Conservation (phyloP, 2,888 invertebrate genomes). For the Ptycholaimellus sp. region DNA sequence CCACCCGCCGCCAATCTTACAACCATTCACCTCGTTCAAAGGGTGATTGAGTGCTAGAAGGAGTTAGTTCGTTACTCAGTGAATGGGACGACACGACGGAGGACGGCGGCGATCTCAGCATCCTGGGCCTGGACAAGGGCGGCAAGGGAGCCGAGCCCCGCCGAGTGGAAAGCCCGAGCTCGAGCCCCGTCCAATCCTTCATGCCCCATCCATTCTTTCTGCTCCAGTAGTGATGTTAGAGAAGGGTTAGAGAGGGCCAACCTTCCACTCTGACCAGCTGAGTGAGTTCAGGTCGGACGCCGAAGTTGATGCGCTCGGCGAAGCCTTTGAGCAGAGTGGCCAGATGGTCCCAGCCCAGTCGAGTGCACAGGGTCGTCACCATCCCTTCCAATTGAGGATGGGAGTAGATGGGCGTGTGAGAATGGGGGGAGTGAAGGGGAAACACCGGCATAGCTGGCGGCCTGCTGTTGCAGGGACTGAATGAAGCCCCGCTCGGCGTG, state of each 20-base stretch:
- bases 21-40: no score
- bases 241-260: no score
- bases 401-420: no score
- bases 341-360: constrained; percentile 71
- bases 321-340: constrained; percentile 70
- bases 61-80: no score
- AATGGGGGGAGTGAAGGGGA: no score
- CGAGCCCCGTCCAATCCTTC: constrained; percentile 17
- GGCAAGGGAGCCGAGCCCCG: constrained; percentile 9
- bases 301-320: constrained; percentile 66
- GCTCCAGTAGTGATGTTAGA: no score
- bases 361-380: constrained; percentile 78
- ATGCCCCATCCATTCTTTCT: no score
- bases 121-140: not conserved
- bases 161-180: constrained; percentile 13
- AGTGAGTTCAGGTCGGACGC: constrained; percentile 59
- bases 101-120: no score
- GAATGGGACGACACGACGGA: no score
- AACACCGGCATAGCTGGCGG: constrained; percentile 79
- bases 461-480: constrained; percentile 74
- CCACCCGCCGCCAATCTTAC: no score
- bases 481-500: constrained; percentile 63
- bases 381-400: no score
- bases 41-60: no score
- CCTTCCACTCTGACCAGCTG: constrained; percentile 53